A percentile compares a stretch with the other conserved stretches of the same genome.
Conservation (phyloP, 2,888 invertebrate genomes). For the Diaprepes abbreviatus region DNA sequence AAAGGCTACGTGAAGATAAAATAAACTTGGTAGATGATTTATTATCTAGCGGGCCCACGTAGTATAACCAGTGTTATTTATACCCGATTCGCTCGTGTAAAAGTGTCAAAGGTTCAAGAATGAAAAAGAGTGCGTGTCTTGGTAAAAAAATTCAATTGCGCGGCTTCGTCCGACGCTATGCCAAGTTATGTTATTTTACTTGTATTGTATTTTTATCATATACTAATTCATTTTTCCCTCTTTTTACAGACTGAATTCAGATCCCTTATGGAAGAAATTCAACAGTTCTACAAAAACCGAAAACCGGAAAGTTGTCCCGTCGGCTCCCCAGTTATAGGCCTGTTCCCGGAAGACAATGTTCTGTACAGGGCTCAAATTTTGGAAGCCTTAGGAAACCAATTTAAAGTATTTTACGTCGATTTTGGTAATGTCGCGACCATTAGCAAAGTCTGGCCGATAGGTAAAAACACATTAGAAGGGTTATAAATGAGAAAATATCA, state of each 20-base stretch:
- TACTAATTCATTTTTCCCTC: slow-evolving; percentile 22
- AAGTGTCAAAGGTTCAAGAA: no score
- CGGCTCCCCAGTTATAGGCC: slow-evolving; percentile 78
- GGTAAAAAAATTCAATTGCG: no score
- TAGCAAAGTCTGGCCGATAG: slow-evolving; percentile 77
- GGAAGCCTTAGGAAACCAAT: slow-evolving; percentile 65
- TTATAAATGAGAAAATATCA: no score
- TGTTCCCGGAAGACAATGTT: slow-evolving; percentile 79
- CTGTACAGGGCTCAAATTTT: slow-evolving; percentile 79
- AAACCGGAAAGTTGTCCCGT: slow-evolving; percentile 64
- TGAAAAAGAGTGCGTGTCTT: no score
- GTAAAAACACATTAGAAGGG: no score
- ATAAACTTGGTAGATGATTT: no score
- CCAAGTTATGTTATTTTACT: no score
- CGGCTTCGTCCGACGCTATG: no score
- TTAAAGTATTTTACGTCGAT: slow-evolving; percentile 81
- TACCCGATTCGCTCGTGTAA: no score
- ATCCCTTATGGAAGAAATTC: slow-evolving; percentile 80
- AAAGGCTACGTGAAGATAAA: no score
- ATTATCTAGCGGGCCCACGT: no score
- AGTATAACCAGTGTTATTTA: no score
- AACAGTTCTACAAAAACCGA: slow-evolving; percentile 73
- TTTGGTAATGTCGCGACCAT: slow-evolving; percentile 81
- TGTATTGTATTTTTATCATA: slow-evolving; percentile 15
- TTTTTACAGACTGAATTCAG: slow-evolving; percentile 71